Base-by-base conservation (phyloP, 2,888 invertebrate species). In the Cryptus armator region DNA sequence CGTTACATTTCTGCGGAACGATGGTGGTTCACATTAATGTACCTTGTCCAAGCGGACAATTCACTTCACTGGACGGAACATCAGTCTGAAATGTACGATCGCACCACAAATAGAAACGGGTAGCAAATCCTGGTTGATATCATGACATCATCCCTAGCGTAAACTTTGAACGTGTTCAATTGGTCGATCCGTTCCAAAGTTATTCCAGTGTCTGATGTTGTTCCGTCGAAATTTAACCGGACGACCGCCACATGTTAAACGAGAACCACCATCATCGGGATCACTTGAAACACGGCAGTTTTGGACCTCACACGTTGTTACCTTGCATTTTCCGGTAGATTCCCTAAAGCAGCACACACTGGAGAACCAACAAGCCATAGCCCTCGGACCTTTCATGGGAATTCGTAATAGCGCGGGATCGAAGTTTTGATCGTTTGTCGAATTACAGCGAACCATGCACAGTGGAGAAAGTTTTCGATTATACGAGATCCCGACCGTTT, bases 371-470 rank as follows among this genome's bases (percentile, higher is more conserved):
- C 56, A 4, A 56, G 14, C 48, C 37, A 37, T 37, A 9, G 37
- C 7, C 37, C 68, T 48, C 37, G 64, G 16, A 56, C 67, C 53
- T 32, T 75, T 76, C 68, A 44, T 29, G 59, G n/a, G 79, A 78
- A 71, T 84, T 62, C 46, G 70, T 71, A 83, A 85, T 85, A 64
- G 48, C 44, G 32, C 67, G 59, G 19, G 51, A 9, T 68, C 53
- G 44, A 81, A 82, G 67, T 85, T 86, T 71, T 19, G 68, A 43
- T 77, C 75, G 78, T 82, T 82, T 81, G 72, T 51, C 82, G 84
- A 70, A 80, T 86, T 85, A 85, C 80, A 74, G 37, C 66, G 74
- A 71, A 62, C 56, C 76, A 46, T 53, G 56, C 70, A 59, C 43
- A 64, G 59, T 67, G 46, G 56, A 48, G 78, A 59, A 85, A 72